phyloP scores from a whole-genome alignment of 2,797 vertebrate genomes.

The Melanotaenia parkinsoni region DNA sequence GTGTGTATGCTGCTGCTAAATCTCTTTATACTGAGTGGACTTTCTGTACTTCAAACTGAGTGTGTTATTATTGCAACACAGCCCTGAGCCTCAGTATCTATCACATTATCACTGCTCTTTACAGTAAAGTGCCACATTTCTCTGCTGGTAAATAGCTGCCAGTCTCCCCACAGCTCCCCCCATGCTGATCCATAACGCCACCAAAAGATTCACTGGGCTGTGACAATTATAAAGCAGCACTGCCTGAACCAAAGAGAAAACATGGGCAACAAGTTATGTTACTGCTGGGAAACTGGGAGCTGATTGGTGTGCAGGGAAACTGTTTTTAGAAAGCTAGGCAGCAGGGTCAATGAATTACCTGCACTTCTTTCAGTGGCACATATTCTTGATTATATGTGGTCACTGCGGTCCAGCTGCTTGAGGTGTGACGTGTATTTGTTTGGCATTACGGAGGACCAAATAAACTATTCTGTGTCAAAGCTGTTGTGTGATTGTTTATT shows the following conservation, averaged over 20 bases:
- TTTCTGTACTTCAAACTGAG: slow-evolving; percentile 2
- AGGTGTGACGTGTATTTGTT: not conserved
- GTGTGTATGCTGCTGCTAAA: slow-evolving; percentile 5
- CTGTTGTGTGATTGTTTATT: not conserved
- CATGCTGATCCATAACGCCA: not conserved
- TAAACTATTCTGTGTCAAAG: not conserved
- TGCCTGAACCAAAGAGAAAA: slow-evolving; percentile 8
- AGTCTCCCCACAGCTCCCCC: slow-evolving; percentile 4
- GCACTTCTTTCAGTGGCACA: not conserved
- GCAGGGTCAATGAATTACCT: not conserved
- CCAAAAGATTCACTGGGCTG: slow-evolving; percentile 10
- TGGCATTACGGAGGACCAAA: not conserved
- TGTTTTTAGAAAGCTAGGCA: not conserved
- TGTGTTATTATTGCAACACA: slow-evolving; percentile 3
- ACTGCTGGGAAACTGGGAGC: not conserved
- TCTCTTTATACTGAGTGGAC: slow-evolving; percentile 5
- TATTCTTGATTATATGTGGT: not conserved
- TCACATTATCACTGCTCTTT: slow-evolving; percentile 53
- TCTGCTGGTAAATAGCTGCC: slow-evolving; percentile 34
- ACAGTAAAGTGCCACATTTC: slow-evolving; percentile 61
- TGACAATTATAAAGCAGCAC: slow-evolving; percentile 31
- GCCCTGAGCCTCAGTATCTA: slow-evolving; percentile 15
- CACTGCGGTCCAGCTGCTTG: not conserved
- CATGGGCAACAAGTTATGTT: slow-evolving; percentile 12
- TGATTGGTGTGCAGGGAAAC: not conserved